Conservation (phyloP, 2,113 vertebrate genomes). For the Elgaria multicarinata region DNA sequence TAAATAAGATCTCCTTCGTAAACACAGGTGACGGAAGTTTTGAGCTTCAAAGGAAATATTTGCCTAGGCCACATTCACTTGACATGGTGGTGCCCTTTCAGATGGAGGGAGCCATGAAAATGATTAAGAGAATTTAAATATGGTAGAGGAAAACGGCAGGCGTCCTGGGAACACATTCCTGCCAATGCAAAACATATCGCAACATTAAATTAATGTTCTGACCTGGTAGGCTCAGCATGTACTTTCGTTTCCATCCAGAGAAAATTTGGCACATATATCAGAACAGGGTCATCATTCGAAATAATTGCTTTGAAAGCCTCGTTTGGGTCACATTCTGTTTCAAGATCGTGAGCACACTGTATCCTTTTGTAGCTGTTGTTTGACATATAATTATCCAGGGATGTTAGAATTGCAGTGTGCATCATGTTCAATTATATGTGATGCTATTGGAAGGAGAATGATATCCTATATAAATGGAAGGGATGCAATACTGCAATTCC, state of each 20-base stretch:
- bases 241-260: slow-evolving; percentile 19
- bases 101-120: slow-evolving; percentile 18
- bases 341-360: background rate
- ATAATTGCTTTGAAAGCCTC: slow-evolving; percentile 5
- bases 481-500: background rate
- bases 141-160: background rate
- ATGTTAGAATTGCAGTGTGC: background rate
- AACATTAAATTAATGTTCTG: slow-evolving; percentile 14
- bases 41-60: background rate
- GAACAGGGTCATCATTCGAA: background rate
- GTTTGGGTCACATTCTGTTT: background rate
- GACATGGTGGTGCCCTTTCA: background rate
- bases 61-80: background rate
- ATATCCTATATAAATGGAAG: background rate
- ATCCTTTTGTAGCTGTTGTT: background rate
- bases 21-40: background rate
- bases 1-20: background rate
- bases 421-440: background rate
- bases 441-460: background rate
- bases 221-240: background rate
- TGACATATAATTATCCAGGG: background rate
- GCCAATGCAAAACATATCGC: slow-evolving; percentile 1
- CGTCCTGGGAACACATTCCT: slow-evolving; percentile 12
- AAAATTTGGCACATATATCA: background rate
- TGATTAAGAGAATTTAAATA: background rate